Base-by-base conservation (phyloP, 2,113 vertebrate genomes). In the Pelobates fuscus region DNA sequence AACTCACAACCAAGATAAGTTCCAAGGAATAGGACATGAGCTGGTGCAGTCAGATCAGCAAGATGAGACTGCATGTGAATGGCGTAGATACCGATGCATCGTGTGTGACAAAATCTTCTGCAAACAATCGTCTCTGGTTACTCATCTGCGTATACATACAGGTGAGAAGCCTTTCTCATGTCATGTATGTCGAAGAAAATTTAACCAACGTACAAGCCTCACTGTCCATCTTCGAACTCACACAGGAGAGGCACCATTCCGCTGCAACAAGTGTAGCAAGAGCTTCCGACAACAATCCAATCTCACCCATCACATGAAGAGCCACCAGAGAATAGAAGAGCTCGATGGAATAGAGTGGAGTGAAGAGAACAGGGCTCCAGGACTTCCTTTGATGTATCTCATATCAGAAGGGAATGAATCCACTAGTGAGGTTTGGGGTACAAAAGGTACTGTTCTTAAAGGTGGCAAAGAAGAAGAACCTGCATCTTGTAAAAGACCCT, bases 151-250 rank as follows among this genome's bases (percentile, higher is more conserved):
- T 81, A 92, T 97, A 85, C 96, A 98, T 86, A 97, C 95, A 0
- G 93, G 95, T 1, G 94, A 96, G 76, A 92, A 93, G 77, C 96
- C 95, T 49, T 97, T 94, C 83, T 92, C 89, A 54, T 97, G 96
- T 85, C 87, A 91, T 0, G 93, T 92, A 43, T 98, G 96, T 80
- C 86, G 89, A 83, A 93, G 94, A 80, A 94, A 93, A 81, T 98
- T 98, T 91, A 96, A 96, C 88, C 93, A 95, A 17, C 88, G 95
- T 54, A 95, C 96, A 86, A 96, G 94, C 85, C 91, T 97, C 63
- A 97, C 94, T 41, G 93, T 95, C 5, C 96, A 98, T 26, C 88
- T 95, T 84, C 95, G 96, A 88, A 97, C 95, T 20, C 95, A 98
- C 81, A 69, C 78, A 18, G 92, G 94, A 30, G 94, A 94, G 72